Conservation (phyloP, 2,888 invertebrate species). For the Tachina fera region DNA sequence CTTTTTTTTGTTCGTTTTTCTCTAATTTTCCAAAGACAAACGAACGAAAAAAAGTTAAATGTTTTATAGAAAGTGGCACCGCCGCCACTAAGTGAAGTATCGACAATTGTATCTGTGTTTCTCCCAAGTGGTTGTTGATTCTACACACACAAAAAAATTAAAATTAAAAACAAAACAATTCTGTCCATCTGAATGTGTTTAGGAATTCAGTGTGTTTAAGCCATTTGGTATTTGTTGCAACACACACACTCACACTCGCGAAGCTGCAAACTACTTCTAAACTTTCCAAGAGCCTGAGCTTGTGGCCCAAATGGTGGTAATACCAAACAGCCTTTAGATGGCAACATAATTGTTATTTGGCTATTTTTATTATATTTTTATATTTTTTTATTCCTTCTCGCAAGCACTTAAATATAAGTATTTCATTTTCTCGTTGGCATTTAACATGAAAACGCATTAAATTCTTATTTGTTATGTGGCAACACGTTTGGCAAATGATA, state of each 20-base stretch:
- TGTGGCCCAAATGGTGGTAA: constrained; percentile 7
- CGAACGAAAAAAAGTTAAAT: constrained; percentile 20
- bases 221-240: constrained; percentile 33
- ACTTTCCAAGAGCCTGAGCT: constrained; percentile 5
- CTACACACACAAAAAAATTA: background rate
- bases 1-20: background rate
- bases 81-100: constrained; percentile 51
- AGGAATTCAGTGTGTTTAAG: constrained; percentile 54
- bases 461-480: constrained; percentile 78
- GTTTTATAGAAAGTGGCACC: constrained; percentile 57
- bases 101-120: constrained; percentile 27
- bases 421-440: constrained; percentile 58
- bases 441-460: constrained; percentile 77
- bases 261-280: background rate
- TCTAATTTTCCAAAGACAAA: background rate
- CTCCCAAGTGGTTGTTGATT: constrained; percentile 55
- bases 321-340: constrained; percentile 36
- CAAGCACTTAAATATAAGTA: constrained; percentile 45
- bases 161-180: constrained; percentile 46
- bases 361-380: constrained; percentile 9
- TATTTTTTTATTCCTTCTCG: background rate
- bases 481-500: constrained; percentile 72
- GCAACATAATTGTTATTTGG: constrained; percentile 56
- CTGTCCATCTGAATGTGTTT: constrained; percentile 60
- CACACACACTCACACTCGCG: background rate